Base-by-base conservation (phyloP, 1,140 invertebrate genomes). In the Conopomorpha cramerella region DNA sequence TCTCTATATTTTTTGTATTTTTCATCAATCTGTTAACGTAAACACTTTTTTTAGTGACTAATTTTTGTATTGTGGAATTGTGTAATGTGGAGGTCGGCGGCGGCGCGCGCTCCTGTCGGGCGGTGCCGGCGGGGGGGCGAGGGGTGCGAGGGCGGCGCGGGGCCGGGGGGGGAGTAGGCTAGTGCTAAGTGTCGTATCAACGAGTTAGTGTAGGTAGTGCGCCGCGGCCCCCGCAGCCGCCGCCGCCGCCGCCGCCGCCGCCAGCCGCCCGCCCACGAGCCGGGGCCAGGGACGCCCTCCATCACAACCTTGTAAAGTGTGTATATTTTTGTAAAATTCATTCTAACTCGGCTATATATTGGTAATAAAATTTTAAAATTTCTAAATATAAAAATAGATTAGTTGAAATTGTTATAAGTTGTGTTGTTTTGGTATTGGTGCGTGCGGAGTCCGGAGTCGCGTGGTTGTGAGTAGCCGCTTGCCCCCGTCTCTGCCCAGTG, bases 261-360 rank as follows among this genome's bases (percentile, higher is more conserved):
- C 19, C 10, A 30, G 17, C 25, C 34, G 17, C 16, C 23, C 38
- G 35, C 31, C 10, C 27, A 18, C 29, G 27, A 16, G 36, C 34
- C n/a, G n/a, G n/a, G n/a, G n/a, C n/a, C n/a, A n/a, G n/a, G n/a
- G n/a, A n/a, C n/a, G n/a, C n/a, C n/a, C n/a, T n/a, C n/a, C n/a
- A n/a, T n/a, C n/a, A n/a, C n/a, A n/a, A n/a, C n/a, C 55, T 61
- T 72, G 65, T 70, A 70, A 55, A 72, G 64, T 65, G 51, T 72
- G 67, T 72, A 72, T 72, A 72, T 72, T 72, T 70, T 72, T 72
- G 65, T 72, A 72, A 70, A 70, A 67, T 70, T 72, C 59, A 61
- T 55, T 65, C 56, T 60, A 55, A 64, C 58, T 61, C 51, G 67
- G 67, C 67, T 70, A 73, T 73, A 72, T 65, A 27, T 35, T 26